Base-by-base conservation (phyloP, 1,140 invertebrate species). In the Heterodera schachtii region DNA sequence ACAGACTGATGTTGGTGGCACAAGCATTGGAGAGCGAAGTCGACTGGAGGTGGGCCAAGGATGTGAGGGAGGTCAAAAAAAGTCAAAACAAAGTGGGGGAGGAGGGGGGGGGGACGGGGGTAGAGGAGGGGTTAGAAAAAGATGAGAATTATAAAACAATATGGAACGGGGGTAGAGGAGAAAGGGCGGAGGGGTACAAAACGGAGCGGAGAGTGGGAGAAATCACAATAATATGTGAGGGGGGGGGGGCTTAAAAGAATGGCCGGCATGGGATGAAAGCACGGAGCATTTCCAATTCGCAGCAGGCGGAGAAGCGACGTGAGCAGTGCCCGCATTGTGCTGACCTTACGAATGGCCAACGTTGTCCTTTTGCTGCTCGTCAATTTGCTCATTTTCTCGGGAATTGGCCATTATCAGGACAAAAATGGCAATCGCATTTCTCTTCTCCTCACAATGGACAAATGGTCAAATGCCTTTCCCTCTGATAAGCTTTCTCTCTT, bases 1-100 rank as follows among this genome's bases (percentile, higher is more conserved):
- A 89, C 75, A 78, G 87, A 44, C 79, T 89, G n/a, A 90, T 89
- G 21, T 78, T 89, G 49, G 87, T 89, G 19, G 88, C 87, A 3
- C 88, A 88, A 57, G 88, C 88, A 3, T 60, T 89, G 31, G 87
- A 89, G 75, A 78, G 78, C 13, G 88, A 89, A 73, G 88, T 89
- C 16, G 86, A 90, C 80, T 82, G 81, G 76, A 78, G 76, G 76
- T 78, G n/a, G n/a, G n/a, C n/a, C n/a, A n/a, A n/a, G n/a, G n/a
- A n/a, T n/a, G n/a, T n/a, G n/a, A n/a, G n/a, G n/a, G 76, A 78
- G 57, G 19, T 13, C 13, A 60, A 57, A 1, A 41, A 4, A 69
- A 69, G 66, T 21, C n/a, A 69, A 69, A 16, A 5, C n/a, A 69
- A 31, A 16, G 75, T n/a, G n/a, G n/a, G n/a, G n/a, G n/a, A n/a